A percentile compares a stretch with the other conserved stretches of the same genome.
These are phyloP conservation scores for Anableps anableps DNA, from an alignment of 2,797 vertebrate species.

Conservation along the genomic window DNA sequence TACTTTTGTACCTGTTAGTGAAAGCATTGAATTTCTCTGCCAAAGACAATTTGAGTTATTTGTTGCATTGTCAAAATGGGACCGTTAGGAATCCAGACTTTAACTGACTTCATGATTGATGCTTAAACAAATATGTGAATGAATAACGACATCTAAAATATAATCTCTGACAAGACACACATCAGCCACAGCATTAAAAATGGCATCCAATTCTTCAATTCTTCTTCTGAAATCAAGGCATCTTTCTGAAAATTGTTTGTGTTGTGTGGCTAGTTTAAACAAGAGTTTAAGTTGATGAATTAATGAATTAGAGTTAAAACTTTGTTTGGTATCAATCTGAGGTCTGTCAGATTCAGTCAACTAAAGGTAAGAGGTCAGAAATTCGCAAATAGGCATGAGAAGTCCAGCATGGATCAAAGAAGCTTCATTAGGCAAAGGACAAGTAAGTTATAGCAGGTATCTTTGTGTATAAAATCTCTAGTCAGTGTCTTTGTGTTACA, in stretches of 20 bases:
- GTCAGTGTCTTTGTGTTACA: slow-evolving; percentile 77
- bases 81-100: slow-evolving; percentile 39
- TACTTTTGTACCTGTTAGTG: neutral
- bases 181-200: neutral
- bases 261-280: neutral
- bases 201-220: neutral
- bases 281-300: slow-evolving; percentile 7
- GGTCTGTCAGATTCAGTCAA: slow-evolving; percentile 62
- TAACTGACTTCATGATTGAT: slow-evolving; percentile 69
- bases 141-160: slow-evolving; percentile 2
- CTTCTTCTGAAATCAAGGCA: neutral
- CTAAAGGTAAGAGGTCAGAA: slow-evolving; percentile 61
- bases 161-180: neutral
- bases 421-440: slow-evolving; percentile 67
- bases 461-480: slow-evolving; percentile 83
- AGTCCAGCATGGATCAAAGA: slow-evolving; percentile 56
- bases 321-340: slow-evolving; percentile 65
- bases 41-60: neutral
- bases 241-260: neutral
- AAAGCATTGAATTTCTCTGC: neutral
- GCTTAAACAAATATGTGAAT: slow-evolving; percentile 40
- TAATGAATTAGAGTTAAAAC: slow-evolving; percentile 8
- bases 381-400: slow-evolving; percentile 58
- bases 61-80: slow-evolving; percentile 68
- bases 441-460: slow-evolving; percentile 85